Evolutionary conservation across 2,888 invertebrate species (phyloP).

Genomic region (Tenodera sinensis): DNA sequence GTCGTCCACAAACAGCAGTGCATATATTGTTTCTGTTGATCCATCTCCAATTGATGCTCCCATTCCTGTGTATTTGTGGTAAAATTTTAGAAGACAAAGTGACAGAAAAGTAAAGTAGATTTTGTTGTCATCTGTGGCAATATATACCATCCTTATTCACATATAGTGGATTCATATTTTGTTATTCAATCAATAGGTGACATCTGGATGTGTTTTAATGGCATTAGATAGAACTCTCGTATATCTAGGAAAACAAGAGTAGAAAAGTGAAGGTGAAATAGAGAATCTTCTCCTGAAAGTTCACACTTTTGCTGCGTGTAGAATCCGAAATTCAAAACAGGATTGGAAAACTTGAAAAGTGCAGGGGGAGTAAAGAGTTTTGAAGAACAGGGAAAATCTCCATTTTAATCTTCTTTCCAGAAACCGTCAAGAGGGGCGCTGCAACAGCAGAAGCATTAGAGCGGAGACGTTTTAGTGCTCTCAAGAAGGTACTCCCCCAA

Average conservation of each 20-base stretch:
- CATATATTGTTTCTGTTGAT: no score
- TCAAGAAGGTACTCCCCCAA: neutral
- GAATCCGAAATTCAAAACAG: conserved; percentile 21
- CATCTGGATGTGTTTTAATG: no score
- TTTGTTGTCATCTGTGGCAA: no score
- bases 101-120: no score
- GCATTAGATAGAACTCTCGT: no score
- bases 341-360: neutral
- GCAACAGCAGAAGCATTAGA: neutral
- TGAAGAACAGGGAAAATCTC: conserved; percentile 8
- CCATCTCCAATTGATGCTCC: no score
- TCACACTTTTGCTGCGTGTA: neutral
- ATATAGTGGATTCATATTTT: no score
- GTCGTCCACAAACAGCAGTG: no score
- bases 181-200: no score
- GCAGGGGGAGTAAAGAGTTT: conserved; percentile 1
- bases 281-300: neutral
- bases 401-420: conserved; percentile 16
- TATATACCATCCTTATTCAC: no score
- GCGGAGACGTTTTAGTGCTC: neutral
- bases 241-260: neutral
- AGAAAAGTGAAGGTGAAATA: neutral
- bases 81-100: no score
- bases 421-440: neutral
- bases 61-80: no score